Conservation (phyloP, 2,888 invertebrate genomes). For the Tricholauxania praeusta region DNA sequence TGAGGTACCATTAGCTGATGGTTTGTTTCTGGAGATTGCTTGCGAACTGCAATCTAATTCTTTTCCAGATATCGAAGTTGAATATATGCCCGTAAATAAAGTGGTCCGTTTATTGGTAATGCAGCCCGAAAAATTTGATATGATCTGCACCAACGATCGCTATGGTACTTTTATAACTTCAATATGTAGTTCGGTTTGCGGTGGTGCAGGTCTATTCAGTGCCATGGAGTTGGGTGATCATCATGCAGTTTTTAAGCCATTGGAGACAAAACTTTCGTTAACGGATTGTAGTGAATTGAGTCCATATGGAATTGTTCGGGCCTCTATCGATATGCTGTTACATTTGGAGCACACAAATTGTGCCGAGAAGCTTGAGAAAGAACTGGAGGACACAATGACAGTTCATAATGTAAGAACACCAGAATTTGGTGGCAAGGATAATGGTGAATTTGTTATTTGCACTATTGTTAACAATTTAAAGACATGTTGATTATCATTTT, state of each 20-base stretch:
- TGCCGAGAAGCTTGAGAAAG: conserved; percentile 46
- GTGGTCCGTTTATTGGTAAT: conserved; percentile 49
- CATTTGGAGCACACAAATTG: conserved; percentile 50
- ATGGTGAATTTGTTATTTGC: conserved; percentile 53
- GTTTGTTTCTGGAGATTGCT: conserved; percentile 50
- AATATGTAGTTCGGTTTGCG: conserved; percentile 55
- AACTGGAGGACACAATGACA: conserved; percentile 53
- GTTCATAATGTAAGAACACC: conserved; percentile 49
- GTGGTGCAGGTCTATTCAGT: conserved; percentile 58
- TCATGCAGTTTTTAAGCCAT: conserved; percentile 60
- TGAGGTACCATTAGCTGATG: conserved; percentile 57
- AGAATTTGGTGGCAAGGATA: conserved; percentile 54
- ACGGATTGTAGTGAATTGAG: conserved; percentile 51
- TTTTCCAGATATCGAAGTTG: conserved; percentile 48
- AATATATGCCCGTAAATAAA: conserved; percentile 50
- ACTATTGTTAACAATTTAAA: conserved; percentile 51
- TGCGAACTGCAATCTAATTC: conserved; percentile 39
- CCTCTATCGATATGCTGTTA: conserved; percentile 52
- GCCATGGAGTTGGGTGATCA: conserved; percentile 54
- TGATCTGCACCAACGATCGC: conserved; percentile 55
- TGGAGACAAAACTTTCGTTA: conserved; percentile 58
- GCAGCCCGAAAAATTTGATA: conserved; percentile 54
- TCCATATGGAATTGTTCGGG: conserved; percentile 56
- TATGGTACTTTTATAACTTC: conserved; percentile 58
- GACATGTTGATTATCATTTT: too few species aligned